Evolutionary conservation across 2,888 invertebrate species (phyloP), one percentile per base, ranked within the genome.

Genomic region (Rotaria socialis): DNA sequence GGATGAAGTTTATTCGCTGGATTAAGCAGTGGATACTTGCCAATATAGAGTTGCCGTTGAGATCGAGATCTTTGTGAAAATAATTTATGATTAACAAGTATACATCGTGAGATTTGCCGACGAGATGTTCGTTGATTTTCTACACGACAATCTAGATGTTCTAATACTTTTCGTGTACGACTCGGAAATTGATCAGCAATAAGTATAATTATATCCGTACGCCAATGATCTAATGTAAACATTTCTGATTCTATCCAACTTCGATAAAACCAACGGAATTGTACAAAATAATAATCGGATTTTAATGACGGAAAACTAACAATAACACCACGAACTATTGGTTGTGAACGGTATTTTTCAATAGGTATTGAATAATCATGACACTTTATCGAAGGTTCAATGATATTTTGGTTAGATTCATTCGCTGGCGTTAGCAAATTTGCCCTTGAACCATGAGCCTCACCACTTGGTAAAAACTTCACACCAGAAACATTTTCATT

Each of bases 31-130:
- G 67, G 67, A 35, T 27, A 67, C 5, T 14, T 67, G 5, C 16
- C 27, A 5, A 67, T 10, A 67, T 67, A 67, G 6, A 27, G 14
- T 67, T 67, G 27, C 11, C 11, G 67, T 11, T 67, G 14, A 35
- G 27, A 27, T 67, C 14, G 4, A 14, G 67, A 16, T 67, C 14
- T 22, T 67, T 67, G 27, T 27, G 67, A 67, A 16, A 35, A 67
- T 35, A 67, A 67, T 67, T n/a, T 27, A 67, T 67, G 67, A 16
- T 14, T 27, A 11, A 67, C 35, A 67, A 67, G 27, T 27, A 67
- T 67, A 67, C 67, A 67, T n/a, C 67, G 67, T 67, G 67, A 67
- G 11, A 67, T 67, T 67, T 67, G 67, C 16, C 67, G 67, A 67
- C 67, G 67, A 67, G 67, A 67, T 67, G 10, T 35, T 27, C 67